A percentile compares a stretch with the other conserved stretches of the same genome.
phyloP scores from a whole-genome alignment of 1,140 invertebrate genomes.

The Platyscapa corneri region DNA sequence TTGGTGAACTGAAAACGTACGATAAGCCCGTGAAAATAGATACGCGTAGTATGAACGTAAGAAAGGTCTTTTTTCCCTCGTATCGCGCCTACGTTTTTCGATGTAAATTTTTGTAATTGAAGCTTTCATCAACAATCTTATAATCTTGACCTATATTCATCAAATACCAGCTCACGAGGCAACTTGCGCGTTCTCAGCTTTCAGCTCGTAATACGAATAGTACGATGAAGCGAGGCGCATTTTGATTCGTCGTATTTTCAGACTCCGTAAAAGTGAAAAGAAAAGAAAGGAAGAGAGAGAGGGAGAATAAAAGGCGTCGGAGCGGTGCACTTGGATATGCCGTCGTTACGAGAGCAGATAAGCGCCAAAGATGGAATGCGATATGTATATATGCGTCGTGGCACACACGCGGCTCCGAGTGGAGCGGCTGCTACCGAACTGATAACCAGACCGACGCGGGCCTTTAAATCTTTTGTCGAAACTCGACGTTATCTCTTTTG shows the following conservation, averaged over 20 bases:
- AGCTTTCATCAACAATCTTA: constrained; percentile 2
- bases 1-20: not conserved
- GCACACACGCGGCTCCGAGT: not conserved
- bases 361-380: constrained; percentile 8
- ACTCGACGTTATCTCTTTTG: constrained; percentile 12
- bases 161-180: not conserved
- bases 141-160: constrained; percentile 15
- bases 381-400: not conserved
- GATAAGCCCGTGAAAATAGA: constrained; percentile 16
- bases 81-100: not conserved
- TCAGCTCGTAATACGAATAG: not conserved
- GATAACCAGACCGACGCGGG: not conserved
- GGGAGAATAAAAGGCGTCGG: not conserved
- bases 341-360: constrained; percentile 16
- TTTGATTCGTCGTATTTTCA: not conserved
- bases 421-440: not conserved
- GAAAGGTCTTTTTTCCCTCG: not conserved
- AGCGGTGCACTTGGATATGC: not conserved
- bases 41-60: not conserved
- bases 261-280: not conserved
- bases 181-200: not conserved
- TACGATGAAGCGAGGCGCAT: not conserved
- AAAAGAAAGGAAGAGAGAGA: not conserved
- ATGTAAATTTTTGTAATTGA: constrained; percentile 17
- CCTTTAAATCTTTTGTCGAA: constrained; percentile 47